Evolutionary conservation across 1,140 invertebrate species (phyloP), one percentile per base, ranked within the genome.

Genomic region (Euwallacea similis): DNA sequence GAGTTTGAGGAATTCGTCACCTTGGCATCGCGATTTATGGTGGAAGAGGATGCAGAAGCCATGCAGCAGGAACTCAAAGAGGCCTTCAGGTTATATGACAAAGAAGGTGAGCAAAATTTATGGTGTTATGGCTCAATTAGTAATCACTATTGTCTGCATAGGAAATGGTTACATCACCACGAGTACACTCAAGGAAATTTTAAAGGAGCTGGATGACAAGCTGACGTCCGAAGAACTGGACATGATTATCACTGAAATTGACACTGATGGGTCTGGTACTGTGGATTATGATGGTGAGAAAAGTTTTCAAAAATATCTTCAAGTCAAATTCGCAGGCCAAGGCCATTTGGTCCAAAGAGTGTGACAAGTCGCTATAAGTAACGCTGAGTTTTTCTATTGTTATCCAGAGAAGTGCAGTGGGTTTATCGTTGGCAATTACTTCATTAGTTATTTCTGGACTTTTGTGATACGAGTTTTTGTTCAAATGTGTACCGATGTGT

Each of bases 1-100:
- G 94, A 96, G 79, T 97, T 97, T 81, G 93, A 94, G 76, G 94
- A 96, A 75, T 97, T 97, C 81, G 89, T 92, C 42, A 88, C 89
- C 9, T 78, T 97, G 76, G 93, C 93, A 0, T 88, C 92, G 7
- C 87, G 89, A 73, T 96, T 95, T 81, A 86, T 95, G 78, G 93
- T 95, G 76, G 93, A 94, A 79, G 77, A 78, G 72, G 95, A 97
- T 81, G 88, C 90, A 4, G 94, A 95, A 81, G 93, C 90, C 0
- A 90, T 93, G 86, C 86, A 91, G 77, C 86, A 91, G 73, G 94
- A 96, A 81, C 82, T 96, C 0, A 89, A 93, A 79, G 94, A 96
- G 83, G 94, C 94, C 59, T 96, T 96, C 83, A 87, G 94, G 73
- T 87, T 96, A 75, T 96, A 96, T 78, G 91, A 93, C 78, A 93